Evolutionary conservation across 2,888 invertebrate genomes (phyloP).

Genomic region (Epiblema foenella): DNA sequence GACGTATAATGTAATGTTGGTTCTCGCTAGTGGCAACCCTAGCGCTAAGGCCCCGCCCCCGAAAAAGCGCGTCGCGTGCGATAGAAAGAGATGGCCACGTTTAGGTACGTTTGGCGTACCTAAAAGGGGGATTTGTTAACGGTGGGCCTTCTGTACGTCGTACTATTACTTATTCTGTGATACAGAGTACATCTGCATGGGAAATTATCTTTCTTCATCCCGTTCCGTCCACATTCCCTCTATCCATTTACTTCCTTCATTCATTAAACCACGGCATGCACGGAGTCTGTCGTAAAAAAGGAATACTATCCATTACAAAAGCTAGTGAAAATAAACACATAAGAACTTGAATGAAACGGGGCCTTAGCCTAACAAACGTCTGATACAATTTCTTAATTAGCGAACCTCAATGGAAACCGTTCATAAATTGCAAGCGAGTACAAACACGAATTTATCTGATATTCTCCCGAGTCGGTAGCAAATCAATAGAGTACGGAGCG

Average conservation of each 20-base stretch:
- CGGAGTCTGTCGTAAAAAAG: too few relatives aligned
- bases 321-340: background rate
- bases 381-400: constrained; percentile 32
- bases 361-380: constrained; percentile 10
- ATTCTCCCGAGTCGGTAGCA: constrained; percentile 58
- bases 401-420: constrained; percentile 18
- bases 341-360: background rate
- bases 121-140: too few relatives aligned
- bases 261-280: background rate
- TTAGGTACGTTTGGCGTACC: too few relatives aligned
- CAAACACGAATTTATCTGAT: constrained; percentile 64
- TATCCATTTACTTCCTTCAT: background rate
- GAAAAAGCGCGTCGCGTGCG: too few relatives aligned
- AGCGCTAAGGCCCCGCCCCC: too few relatives aligned
- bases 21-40: too few relatives aligned
- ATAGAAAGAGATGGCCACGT: too few relatives aligned
- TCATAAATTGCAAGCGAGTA: constrained; percentile 49
- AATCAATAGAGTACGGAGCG: constrained; percentile 52
- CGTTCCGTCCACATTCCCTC: too few relatives aligned
- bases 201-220: background rate
- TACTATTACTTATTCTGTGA: too few relatives aligned
- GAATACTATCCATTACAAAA: background rate
- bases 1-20: too few relatives aligned
- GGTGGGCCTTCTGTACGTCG: too few relatives aligned
- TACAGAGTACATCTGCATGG: too few relatives aligned